Evolutionary conservation across 2,888 invertebrate species (phyloP).

Genomic region (Cataglyphis cursor): DNA sequence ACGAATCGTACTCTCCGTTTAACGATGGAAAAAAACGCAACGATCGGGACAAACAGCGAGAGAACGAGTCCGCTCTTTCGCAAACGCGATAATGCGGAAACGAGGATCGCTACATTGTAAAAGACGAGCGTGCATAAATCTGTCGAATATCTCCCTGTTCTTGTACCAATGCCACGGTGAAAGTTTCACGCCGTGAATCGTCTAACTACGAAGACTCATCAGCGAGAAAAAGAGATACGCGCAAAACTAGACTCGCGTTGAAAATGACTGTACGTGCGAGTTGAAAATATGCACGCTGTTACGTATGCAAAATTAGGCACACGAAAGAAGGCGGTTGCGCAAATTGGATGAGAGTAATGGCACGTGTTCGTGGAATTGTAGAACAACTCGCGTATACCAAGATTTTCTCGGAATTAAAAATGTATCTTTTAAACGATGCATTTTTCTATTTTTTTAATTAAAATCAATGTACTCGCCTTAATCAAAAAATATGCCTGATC

Average conservation of each 20-base stretch:
- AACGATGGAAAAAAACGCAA: conserved; percentile 44
- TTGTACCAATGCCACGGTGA: conserved; percentile 59
- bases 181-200: conserved; percentile 58
- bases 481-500: background rate
- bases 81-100: background rate
- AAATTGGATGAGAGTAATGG: conserved; percentile 18
- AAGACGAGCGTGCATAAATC: conserved; percentile 46
- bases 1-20: conserved; percentile 39
- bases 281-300: conserved; percentile 45
- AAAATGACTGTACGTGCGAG: conserved; percentile 48
- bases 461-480: background rate
- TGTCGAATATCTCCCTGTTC: conserved; percentile 56
- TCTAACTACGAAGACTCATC: background rate
- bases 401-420: background rate
- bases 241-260: conserved; percentile 44
- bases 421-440: background rate
- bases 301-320: conserved; percentile 47
- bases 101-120: conserved; percentile 24
- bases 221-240: conserved; percentile 4
- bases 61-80: conserved; percentile 6
- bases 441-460: background rate
- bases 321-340: conserved; percentile 4
- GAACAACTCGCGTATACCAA: background rate
- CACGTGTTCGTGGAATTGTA: conserved; percentile 37
- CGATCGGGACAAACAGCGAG: conserved; percentile 28